Percentiles rank a stretch among this genome's conserved stretches.
Conservation (phyloP, 1,140 invertebrate genomes). For the Calycopis cecrops region DNA sequence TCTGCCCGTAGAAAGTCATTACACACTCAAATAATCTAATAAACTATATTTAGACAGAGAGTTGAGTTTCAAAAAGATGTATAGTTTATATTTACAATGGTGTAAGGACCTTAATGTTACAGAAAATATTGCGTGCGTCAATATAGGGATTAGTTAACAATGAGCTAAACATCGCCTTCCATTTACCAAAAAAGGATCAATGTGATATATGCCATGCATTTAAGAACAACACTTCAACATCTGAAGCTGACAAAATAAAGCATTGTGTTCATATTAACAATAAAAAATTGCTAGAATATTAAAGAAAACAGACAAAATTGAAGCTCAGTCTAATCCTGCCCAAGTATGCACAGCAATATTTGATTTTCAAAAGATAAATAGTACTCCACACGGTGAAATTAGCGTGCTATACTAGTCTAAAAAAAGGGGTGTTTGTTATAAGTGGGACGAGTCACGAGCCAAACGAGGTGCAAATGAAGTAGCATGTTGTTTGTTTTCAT, state of each 20-base stretch:
- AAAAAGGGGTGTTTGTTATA: neutral
- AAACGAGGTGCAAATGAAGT: neutral
- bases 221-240: neutral
- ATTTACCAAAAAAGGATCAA: slow-evolving; percentile 7
- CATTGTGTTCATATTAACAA: slow-evolving; percentile 4
- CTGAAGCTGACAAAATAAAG: slow-evolving; percentile 1
- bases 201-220: neutral
- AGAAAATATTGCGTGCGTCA: neutral
- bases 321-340: slow-evolving; percentile 18
- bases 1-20: neutral
- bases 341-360: slow-evolving; percentile 30
- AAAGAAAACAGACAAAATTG: slow-evolving; percentile 21
- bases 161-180: neutral
- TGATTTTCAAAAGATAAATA: slow-evolving; percentile 41
- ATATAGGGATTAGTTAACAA: slow-evolving; percentile 8
- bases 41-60: slow-evolving; percentile 7
- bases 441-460: neutral
- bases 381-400: slow-evolving; percentile 31
- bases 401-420: slow-evolving; percentile 42
- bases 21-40: neutral
- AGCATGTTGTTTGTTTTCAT: neutral
- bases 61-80: neutral
- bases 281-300: slow-evolving; percentile 18
- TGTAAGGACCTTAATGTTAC: neutral
- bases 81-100: neutral